These are phyloP conservation scores for Rhamphomyia laevipes DNA, from an alignment of 2,888 invertebrate genomes.

Conservation along the genomic window DNA sequence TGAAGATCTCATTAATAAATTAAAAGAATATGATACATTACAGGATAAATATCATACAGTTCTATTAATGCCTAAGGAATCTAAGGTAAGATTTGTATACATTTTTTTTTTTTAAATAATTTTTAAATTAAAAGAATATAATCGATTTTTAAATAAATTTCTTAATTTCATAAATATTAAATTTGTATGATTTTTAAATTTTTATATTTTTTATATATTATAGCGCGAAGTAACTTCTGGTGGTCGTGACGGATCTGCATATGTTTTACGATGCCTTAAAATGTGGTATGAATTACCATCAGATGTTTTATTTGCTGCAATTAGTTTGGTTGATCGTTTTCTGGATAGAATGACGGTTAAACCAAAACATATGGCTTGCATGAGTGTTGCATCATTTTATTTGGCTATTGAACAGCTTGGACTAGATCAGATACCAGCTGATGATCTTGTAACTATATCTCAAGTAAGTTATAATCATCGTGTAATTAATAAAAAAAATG, in stretches of 20 bases:
- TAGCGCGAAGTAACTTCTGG: constrained; percentile 59
- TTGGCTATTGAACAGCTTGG: constrained; percentile 61
- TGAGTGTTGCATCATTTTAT: constrained; percentile 76
- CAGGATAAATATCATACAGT: constrained; percentile 61
- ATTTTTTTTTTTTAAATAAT: constrained; percentile 7
- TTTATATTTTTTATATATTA: background rate
- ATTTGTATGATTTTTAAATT: background rate
- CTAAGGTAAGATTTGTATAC: constrained; percentile 42
- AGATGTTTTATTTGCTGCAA: constrained; percentile 64
- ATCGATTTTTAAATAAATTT: background rate
- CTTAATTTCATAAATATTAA: background rate
- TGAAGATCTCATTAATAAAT: constrained; percentile 42
- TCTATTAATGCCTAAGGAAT: constrained; percentile 49
- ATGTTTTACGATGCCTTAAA: constrained; percentile 68
- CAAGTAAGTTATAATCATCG: constrained; percentile 24
- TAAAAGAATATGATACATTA: constrained; percentile 56
- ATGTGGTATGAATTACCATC: constrained; percentile 76
- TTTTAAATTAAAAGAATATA: background rate
- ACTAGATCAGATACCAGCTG: constrained; percentile 46
- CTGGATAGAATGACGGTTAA: constrained; percentile 69
- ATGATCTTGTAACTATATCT: constrained; percentile 52
- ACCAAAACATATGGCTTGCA: constrained; percentile 77
- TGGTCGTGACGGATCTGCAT: constrained; percentile 68
- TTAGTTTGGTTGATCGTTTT: constrained; percentile 70
- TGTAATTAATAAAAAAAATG: background rate